Percentiles rank a stretch among this genome's conserved stretches.
Evolutionary conservation across 2,888 invertebrate genomes (phyloP).

Genomic region (Polydrusus cervinus): DNA sequence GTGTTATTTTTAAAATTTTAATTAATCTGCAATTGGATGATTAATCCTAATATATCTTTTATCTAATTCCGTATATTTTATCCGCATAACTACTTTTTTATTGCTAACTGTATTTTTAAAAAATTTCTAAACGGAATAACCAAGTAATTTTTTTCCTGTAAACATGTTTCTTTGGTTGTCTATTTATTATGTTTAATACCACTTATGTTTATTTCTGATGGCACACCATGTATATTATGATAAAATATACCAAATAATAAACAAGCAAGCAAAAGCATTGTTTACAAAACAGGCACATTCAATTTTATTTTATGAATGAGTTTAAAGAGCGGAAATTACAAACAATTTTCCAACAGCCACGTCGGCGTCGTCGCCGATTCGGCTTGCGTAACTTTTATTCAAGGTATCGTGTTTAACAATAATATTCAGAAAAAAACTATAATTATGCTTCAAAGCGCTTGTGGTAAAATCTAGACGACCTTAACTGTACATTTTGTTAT

Average conservation of each 20-base stretch:
- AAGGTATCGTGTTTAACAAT: conserved; percentile 40
- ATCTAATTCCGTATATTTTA: too few species aligned
- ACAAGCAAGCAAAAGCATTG: conserved; percentile 13
- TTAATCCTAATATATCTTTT: too few species aligned
- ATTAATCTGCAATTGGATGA: too few species aligned
- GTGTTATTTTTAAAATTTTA: too few species aligned
- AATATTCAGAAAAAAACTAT: conserved; percentile 38
- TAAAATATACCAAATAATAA: conserved; percentile 12
- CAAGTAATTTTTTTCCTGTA: too few species aligned
- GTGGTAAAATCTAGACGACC: conserved; percentile 48
- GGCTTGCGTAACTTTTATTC: conserved; percentile 47
- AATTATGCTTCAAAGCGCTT: conserved; percentile 38
- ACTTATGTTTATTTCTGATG: not conserved
- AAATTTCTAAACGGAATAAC: too few species aligned
- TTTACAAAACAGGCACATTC: conserved; percentile 34
- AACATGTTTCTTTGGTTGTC: too few species aligned
- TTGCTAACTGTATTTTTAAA: too few species aligned
- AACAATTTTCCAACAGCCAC: conserved; percentile 48
- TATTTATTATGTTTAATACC: not conserved
- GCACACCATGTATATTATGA: not conserved
- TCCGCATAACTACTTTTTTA: too few species aligned
- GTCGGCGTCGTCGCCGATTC: conserved; percentile 23
- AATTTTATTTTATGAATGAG: conserved; percentile 48
- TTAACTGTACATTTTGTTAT: conserved; percentile 45
- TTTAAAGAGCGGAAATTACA: conserved; percentile 47